Evolutionary conservation across 2,797 vertebrate genomes (phyloP), one percentile per base, ranked within the genome.

Genomic region (Melanotaenia parkinsoni): DNA sequence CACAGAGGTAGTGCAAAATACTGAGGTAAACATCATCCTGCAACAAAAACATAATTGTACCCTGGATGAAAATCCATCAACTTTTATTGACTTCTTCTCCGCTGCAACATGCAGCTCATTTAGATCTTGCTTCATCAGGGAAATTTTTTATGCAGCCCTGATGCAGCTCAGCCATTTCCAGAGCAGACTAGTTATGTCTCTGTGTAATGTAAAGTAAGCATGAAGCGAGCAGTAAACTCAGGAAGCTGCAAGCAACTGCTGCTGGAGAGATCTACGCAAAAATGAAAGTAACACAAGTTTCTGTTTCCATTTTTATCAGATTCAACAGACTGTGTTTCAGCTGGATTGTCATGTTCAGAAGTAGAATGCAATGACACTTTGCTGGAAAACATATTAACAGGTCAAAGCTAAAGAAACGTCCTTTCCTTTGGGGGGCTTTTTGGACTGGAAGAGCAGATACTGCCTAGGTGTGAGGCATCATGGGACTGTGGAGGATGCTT

Each of bases 81-180:
- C 70, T 91, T 92, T 91, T 92, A 93, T 92, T 91, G 88, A 91
- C 91, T 90, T 78, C 70, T 86, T 58, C 79, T 78, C 59, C 62
- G 35, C 86, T 75, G 84, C 82, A 91, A 81, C 83, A 70, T 68
- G 8, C 74, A 81, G 86, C 88, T 92, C 91, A 91, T 93, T 93
- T 91, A 86, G 88, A 86, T 91, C 84, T 82, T 89, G 89, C 89
- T 90, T 90, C 86, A 90, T 91, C 89, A 89, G 88, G 89, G 87
- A 80, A 74, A 85, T 87, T 86, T 80, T 91, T 91, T 91, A 88
- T 89, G 83, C 72, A 24, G 84, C 83, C 86, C 86, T 86, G 87
- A 90, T 90, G 88, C 60, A 7, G 76, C 76, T 79, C 77, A 77
- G 89, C 67, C 80, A 88, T 89, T 89, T 89, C 79, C 88, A 81